Evolutionary conservation across 2,797 vertebrate genomes (phyloP), one percentile per base, ranked within the genome.

Genomic region (Triplophysa yarkandensis): DNA sequence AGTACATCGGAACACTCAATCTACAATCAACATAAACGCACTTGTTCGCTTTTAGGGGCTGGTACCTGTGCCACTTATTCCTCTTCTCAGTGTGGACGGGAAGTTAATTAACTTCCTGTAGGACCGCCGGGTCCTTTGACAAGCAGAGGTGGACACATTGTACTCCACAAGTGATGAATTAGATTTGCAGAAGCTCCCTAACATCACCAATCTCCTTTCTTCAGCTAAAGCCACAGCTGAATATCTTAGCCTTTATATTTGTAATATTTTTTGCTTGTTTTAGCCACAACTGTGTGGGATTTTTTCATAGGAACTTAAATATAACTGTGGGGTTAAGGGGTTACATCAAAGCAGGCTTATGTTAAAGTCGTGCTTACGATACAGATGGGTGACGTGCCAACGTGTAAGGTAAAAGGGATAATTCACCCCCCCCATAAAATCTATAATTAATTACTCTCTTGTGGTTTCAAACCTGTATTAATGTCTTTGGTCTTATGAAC

Each of bases 41-140:
- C 52, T 48, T 7, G 3, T 62, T 79, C 76, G 73, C 71, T 79
- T 84, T 78, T 46, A 80, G 66, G 55, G 68, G 68, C 55, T 54
- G 70, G 14, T 43, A 80, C 68, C 48, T 43, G 77, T 64, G 46
- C 44, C 52, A 71, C 74, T 82, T 80, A 71, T 70, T 70, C 62
- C 48, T 80, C 46, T 74, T 83, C 80, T 82, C 80, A 52, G 62
- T 70, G 75, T 77, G 66, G 48, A 85, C 80, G 80, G 81, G 85
- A 86, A 89, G 86, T 87, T 90, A 89, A 91, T 91, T 89, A 89
- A 88, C 84, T 87, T 83, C 79, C 82, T 85, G 76, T 84, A 74
- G 74, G 80, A 85, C 83, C 58, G 79, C 48, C 4, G 79, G 73
- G 77, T 80, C 65, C 71, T 46, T 78, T 84, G 86, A 88, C 85